Conservation (phyloP, 2,113 vertebrate species). For the Anoura caudifer region DNA sequence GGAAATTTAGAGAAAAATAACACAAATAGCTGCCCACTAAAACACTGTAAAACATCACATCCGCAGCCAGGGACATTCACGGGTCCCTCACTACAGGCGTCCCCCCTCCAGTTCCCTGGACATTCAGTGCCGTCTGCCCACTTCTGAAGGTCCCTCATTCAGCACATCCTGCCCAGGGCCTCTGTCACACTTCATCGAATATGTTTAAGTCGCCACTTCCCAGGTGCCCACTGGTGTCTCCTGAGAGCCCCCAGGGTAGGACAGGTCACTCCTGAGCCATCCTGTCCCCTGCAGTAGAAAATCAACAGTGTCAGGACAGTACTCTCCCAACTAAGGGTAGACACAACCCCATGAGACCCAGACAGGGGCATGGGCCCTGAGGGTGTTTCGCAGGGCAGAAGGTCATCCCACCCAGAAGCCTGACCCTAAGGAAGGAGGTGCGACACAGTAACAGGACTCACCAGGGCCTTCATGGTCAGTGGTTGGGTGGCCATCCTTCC, state of each 20-base stretch:
- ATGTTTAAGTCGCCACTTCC: not conserved
- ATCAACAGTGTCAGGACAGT: not conserved
- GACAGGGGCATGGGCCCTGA: too few relatives aligned
- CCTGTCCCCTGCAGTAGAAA: not conserved
- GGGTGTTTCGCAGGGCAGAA: too few relatives aligned
- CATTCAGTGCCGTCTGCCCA: too few relatives aligned
- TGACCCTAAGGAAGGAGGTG: not conserved
- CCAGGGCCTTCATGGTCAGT: not conserved
- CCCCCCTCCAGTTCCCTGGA: too few relatives aligned
- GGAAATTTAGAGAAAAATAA: not conserved
- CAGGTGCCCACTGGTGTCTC: not conserved
- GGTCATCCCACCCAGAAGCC: not conserved
- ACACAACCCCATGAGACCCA: not conserved
- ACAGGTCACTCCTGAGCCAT: not conserved
- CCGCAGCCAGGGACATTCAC: accelerated
- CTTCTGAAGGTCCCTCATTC: not conserved
- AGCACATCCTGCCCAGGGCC: not conserved
- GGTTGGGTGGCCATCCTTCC: constrained; percentile 3
- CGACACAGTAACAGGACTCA: not conserved
- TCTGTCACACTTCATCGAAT: too few relatives aligned
- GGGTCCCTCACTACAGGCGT: accelerated
- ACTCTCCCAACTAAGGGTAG: not conserved
- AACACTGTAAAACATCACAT: not conserved
- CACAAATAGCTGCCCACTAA: not conserved
- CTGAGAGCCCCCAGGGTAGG: not conserved